Percentiles rank a stretch among this genome's conserved stretches.
Evolutionary conservation across 2,888 invertebrate species (phyloP).

Genomic region (Macropis europaea): DNA sequence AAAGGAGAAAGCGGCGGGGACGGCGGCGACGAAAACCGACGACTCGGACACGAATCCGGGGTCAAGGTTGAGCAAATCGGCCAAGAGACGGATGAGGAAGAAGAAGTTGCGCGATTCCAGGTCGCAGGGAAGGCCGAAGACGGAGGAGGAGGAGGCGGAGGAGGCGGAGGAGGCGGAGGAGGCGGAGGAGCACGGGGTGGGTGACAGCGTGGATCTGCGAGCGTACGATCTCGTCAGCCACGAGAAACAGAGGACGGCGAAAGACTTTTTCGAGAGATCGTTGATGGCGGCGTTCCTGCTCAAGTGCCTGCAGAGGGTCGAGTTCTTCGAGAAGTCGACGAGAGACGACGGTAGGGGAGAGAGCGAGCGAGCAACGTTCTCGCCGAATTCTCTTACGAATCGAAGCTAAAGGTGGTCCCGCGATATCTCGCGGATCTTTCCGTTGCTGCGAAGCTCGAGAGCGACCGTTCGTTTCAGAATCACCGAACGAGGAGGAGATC

Average conservation of each 20-base stretch:
- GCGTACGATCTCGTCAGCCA: conserved; percentile 86
- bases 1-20: neutral
- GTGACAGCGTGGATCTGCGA: conserved; percentile 76
- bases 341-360: conserved; percentile 41
- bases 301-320: conserved; percentile 85
- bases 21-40: neutral
- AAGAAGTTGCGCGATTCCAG: conserved; percentile 64
- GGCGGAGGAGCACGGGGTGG: neutral
- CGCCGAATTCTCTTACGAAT: neutral
- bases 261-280: conserved; percentile 88
- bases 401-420: neutral
- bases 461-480: conserved; percentile 74
- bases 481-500: conserved; percentile 82
- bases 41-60: neutral
- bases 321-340: conserved; percentile 80
- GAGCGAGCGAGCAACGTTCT: too few species aligned
- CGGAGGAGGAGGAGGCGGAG: neutral
- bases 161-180: neutral
- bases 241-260: conserved; percentile 82
- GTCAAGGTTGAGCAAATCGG: conserved; percentile 60
- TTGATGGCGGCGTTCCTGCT: conserved; percentile 89
- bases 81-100: conserved; percentile 66
- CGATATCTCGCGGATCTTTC: too few species aligned
- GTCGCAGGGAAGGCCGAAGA: neutral
- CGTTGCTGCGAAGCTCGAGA: too few species aligned